Conservation (phyloP, 2,113 vertebrate species). For the Mesoclemmys tuberculata region DNA sequence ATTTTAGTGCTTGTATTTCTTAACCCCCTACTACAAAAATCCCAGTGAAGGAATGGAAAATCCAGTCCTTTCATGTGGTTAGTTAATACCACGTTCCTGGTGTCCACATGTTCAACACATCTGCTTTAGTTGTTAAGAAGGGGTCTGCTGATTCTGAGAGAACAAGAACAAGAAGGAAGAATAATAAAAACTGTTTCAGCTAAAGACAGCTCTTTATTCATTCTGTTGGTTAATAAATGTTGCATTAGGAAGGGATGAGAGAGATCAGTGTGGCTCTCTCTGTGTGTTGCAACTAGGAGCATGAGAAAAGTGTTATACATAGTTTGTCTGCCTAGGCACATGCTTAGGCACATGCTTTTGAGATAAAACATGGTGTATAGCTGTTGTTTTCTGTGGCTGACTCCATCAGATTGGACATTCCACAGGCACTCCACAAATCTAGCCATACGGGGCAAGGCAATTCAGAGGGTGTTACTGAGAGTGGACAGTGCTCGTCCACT, state of each 20-base stretch:
- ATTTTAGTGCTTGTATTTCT: background rate
- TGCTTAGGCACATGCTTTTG: background rate
- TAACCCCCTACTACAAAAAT: background rate
- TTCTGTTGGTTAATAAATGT: background rate
- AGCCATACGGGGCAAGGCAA: background rate
- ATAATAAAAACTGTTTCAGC: background rate
- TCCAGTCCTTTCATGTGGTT: background rate
- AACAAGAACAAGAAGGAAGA: background rate
- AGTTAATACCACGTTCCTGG: background rate
- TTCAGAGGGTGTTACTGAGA: background rate
- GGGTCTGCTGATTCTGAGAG: background rate
- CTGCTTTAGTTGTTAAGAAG: conserved; percentile 10
- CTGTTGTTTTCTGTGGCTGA: background rate
- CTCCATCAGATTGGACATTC: background rate
- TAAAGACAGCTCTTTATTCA: background rate
- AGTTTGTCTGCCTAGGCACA: background rate
- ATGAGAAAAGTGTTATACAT: background rate
- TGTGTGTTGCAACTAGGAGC: background rate
- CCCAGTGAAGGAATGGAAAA: background rate
- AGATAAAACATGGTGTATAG: background rate
- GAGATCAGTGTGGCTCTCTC: background rate
- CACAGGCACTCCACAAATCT: background rate
- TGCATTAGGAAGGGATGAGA: background rate
- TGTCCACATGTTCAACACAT: background rate
- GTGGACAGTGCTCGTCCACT: background rate